Evolutionary conservation across 2,797 vertebrate genomes (phyloP).

Genomic region (Phylloscopus collybita): DNA sequence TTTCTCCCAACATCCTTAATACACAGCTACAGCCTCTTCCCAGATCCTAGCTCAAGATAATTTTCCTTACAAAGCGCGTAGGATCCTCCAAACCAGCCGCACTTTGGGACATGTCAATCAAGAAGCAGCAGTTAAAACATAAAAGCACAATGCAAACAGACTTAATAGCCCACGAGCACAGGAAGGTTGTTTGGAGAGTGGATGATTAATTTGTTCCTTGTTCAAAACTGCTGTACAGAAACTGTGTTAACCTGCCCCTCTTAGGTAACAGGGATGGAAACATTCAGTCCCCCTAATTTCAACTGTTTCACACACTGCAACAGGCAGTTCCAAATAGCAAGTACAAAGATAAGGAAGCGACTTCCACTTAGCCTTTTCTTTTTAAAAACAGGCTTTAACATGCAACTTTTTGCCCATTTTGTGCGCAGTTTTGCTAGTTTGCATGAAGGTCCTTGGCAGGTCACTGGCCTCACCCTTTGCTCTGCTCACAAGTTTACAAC

Average conservation of each 20-base stretch:
- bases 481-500: background rate
- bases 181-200: conserved; percentile 20
- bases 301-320: background rate
- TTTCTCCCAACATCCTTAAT: conserved; percentile 14
- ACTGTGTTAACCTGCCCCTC: background rate
- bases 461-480: background rate
- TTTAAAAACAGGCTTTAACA: background rate
- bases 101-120: background rate
- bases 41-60: background rate
- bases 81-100: background rate
- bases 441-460: background rate
- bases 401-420: background rate
- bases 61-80: background rate
- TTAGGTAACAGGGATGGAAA: background rate
- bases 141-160: background rate
- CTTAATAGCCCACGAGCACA: background rate
- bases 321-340: background rate
- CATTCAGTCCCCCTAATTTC: background rate
- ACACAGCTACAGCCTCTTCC: background rate
- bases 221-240: conserved; percentile 3
- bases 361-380: background rate
- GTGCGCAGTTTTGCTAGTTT: background rate
- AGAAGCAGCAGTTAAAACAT: conserved; percentile 5
- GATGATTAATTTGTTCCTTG: conserved; percentile 27
- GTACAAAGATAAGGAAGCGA: background rate